Percentiles rank a stretch among this genome's conserved stretches.
These are phyloP conservation scores for Dasypogon diadema DNA, from an alignment of 2,888 invertebrate species.

Conservation along the genomic window DNA sequence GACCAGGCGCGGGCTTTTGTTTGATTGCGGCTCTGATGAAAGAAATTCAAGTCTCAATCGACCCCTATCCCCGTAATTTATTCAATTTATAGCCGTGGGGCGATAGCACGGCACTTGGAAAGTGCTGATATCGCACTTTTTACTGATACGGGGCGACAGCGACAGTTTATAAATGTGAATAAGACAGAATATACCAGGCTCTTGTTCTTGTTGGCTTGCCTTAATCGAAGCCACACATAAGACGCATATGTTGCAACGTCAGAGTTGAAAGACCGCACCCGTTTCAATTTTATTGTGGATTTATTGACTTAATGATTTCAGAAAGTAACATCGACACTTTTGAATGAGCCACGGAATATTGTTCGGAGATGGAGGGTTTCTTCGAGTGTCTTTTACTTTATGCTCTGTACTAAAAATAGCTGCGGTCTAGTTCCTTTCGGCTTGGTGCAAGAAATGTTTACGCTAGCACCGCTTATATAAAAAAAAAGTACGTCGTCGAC, in stretches of 20 bases:
- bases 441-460: not conserved
- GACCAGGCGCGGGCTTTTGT: constrained; percentile 23
- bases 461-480: constrained; percentile 3
- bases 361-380: not conserved
- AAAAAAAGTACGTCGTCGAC: constrained; percentile 3
- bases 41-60: not conserved
- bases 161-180: constrained; percentile 17
- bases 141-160: constrained; percentile 29
- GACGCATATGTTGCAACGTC: constrained; percentile 30
- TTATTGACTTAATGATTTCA: constrained; percentile 47
- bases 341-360: constrained; percentile 26
- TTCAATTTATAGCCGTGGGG: constrained; percentile 22
- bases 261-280: constrained; percentile 43
- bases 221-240: not conserved
- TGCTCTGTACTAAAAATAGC: constrained; percentile 15
- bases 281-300: constrained; percentile 38
- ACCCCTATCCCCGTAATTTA: constrained; percentile 42
- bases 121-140: constrained; percentile 31
- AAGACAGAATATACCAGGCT: not conserved
- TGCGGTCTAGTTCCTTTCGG: not conserved
- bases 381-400: not conserved
- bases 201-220: not conserved
- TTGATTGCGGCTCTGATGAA: constrained; percentile 25
- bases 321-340: constrained; percentile 23
- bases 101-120: not conserved